A percentile compares a stretch with the other conserved stretches of the same genome.
phyloP scores from a whole-genome alignment of 2,797 vertebrate genomes.

The Chiroxiphia lanceolata region DNA sequence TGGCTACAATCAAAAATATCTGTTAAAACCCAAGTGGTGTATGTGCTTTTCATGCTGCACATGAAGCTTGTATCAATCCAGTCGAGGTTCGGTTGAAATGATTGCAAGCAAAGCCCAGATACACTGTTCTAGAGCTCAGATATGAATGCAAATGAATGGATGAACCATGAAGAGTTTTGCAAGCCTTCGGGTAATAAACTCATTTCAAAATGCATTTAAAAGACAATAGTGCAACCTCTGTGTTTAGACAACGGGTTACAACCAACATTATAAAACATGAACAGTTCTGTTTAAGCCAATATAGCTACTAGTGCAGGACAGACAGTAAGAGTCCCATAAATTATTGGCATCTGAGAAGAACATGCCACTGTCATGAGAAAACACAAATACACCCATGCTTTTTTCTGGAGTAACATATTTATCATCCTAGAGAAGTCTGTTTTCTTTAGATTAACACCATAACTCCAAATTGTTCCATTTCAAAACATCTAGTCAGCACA shows the following conservation, averaged over 20 bases:
- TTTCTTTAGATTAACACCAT: neutral
- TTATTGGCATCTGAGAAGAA: neutral
- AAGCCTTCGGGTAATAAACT: conserved; percentile 1
- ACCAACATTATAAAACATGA: neutral
- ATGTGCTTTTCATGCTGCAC: neutral
- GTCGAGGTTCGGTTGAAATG: neutral
- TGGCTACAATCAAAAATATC: neutral
- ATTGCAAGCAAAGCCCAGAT: neutral
- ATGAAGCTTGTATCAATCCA: neutral
- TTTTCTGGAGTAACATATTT: neutral
- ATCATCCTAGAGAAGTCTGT: neutral
- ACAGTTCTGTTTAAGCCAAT: neutral
- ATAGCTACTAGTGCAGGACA: neutral
- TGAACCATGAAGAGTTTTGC: neutral
- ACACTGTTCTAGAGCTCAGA: neutral
- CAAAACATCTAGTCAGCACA: neutral
- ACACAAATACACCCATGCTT: neutral
- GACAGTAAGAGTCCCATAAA: neutral
- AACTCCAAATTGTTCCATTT: neutral
- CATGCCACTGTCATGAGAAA: neutral
- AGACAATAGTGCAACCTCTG: neutral
- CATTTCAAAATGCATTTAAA: neutral
- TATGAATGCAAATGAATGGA: neutral
- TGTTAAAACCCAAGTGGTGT: neutral
- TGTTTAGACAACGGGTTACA: neutral